Conservation (phyloP, 2,888 invertebrate species). For the Eupithecia subumbrata region DNA sequence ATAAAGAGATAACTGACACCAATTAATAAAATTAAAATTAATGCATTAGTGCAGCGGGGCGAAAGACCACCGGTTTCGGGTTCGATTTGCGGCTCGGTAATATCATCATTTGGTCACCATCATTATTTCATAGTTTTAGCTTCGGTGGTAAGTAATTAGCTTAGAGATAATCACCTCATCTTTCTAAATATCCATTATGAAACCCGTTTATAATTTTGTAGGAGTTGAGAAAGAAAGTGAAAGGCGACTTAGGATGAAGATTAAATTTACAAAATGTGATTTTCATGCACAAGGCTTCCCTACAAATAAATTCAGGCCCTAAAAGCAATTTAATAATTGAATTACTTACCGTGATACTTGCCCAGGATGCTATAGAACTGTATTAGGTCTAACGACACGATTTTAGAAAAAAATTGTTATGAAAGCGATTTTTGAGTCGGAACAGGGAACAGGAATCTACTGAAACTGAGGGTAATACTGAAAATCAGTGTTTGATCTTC, state of each 20-base stretch:
- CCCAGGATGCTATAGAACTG: not conserved
- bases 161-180: too few relatives aligned
- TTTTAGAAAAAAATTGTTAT: not conserved
- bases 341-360: not conserved
- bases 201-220: not conserved
- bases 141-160: too few relatives aligned
- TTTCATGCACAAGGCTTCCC: not conserved
- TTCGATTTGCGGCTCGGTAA: too few relatives aligned
- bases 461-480: too few relatives aligned
- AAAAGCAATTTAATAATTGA: not conserved
- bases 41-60: too few relatives aligned
- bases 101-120: too few relatives aligned
- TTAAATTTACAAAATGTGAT: not conserved
- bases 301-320: not conserved
- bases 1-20: too few relatives aligned
- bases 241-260: not conserved
- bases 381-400: not conserved
- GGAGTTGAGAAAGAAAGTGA: not conserved
- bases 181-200: not conserved
- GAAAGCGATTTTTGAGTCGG: not conserved
- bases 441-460: not conserved
- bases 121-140: too few relatives aligned
- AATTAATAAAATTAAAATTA: too few relatives aligned
- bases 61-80: too few relatives aligned
- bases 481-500: too few relatives aligned